Evolutionary conservation across 2,888 invertebrate genomes (phyloP), one percentile per base, ranked within the genome.

Genomic region (Teleiodes luculella): DNA sequence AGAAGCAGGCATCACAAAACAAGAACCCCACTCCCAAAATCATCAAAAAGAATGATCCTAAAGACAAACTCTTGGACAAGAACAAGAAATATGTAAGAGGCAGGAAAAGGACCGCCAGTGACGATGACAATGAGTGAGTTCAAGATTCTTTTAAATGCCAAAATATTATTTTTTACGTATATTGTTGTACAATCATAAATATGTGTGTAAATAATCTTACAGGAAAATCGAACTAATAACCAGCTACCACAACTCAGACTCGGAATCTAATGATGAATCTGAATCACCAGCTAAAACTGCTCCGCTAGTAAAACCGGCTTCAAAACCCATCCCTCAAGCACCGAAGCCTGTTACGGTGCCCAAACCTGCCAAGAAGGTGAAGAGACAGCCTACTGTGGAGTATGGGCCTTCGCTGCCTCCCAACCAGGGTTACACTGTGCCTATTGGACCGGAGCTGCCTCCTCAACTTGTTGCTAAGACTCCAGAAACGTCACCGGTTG

Each of bases 141-240:
- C 45, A 1, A 20, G 13, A 8, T 20, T 41, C 11, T 33, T 33
- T 33, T 33, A n/a, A 33, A 33, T 8, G n/a, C n/a, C n/a, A n/a
- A n/a, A n/a, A n/a, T n/a, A n/a, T n/a, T n/a, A n/a, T n/a, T n/a
- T n/a, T n/a, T n/a, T n/a, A n/a, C n/a, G n/a, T n/a, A n/a, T n/a
- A n/a, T n/a, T n/a, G n/a, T n/a, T n/a, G n/a, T n/a, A n/a, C n/a
- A n/a, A n/a, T 11, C 3, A 33, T 33, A 3, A 11, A 33, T 43
- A 33, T 33, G 6, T 56, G 8, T 8, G 5, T 3, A 33, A 33
- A 11, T 6, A 11, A 14, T 53, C 54, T 73, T 76, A 16, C 81
- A 91, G 91, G 55, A 91, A 88, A 84, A 91, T 91, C 61, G 91
- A 91, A 74, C 69, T 91, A 37, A 91, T 91, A 53, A 91, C 91